Conservation (phyloP, 2,113 vertebrate species). For the Neofelis nebulosa region DNA sequence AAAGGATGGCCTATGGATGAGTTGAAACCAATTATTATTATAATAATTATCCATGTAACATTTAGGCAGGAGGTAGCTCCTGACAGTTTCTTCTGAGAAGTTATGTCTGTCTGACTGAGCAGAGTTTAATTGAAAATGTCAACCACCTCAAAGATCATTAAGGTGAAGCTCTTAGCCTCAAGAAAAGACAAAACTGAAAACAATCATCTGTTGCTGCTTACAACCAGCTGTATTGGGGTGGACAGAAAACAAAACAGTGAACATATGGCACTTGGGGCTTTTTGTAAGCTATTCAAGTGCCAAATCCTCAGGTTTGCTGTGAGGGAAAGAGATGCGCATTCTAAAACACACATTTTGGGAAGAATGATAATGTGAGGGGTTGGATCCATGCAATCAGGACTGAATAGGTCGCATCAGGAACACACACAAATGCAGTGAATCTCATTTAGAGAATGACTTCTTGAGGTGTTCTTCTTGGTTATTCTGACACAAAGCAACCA, state of each 20-base stretch:
- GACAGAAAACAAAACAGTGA: conserved; percentile 29
- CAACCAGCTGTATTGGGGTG: not conserved
- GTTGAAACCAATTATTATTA: conserved; percentile 49
- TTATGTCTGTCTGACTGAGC: conserved; percentile 52
- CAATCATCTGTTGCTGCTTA: not conserved
- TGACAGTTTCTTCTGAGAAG: conserved; percentile 53
- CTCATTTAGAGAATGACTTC: not conserved
- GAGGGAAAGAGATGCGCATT: not conserved
- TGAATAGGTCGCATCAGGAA: not conserved
- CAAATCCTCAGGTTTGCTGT: not conserved
- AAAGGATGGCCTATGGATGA: conserved; percentile 27
- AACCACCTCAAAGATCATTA: conserved; percentile 53
- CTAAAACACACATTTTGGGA: not conserved
- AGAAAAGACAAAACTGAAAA: conserved; percentile 37
- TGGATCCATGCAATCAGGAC: not conserved
- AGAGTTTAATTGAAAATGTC: conserved; percentile 68
- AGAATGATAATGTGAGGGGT: not conserved
- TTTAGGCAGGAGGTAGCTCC: conserved; percentile 24
- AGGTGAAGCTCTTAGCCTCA: conserved; percentile 13
- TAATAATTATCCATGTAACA: conserved; percentile 44
- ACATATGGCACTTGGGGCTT: not conserved
- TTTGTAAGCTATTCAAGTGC: not conserved
- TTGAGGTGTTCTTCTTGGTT: not conserved
- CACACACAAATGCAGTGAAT: not conserved
- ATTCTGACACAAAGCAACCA: not conserved